Evolutionary conservation across 2,888 invertebrate species (phyloP), one percentile per base, ranked within the genome.

Genomic region (Halocaridina rubra): DNA sequence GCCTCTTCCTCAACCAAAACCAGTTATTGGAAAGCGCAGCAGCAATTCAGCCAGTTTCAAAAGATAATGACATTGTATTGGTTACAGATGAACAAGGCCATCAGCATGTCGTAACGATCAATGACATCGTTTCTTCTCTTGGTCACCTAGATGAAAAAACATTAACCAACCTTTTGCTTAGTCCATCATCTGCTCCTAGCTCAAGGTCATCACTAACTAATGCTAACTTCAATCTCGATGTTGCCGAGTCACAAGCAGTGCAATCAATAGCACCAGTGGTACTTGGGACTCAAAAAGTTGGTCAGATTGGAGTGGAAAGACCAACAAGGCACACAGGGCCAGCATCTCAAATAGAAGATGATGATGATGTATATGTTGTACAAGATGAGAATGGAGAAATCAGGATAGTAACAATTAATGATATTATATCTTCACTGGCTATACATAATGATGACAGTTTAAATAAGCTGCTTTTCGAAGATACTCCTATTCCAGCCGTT

Each of bases 61-160:
- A 33, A 10, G 53, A 53, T 19, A 53, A 10, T 19, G 19, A 3
- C 53, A 53, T 53, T 3, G 53, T 53, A 3, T 24, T 87, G 33
- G 24, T 87, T 4, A 82, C 82, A 8, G 87, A 87, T 74, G 87
- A 86, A 29, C 75, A 67, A 29, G 87, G 87, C 3, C 24, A 64
- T 32, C 33, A 80, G 53, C 85, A 80, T 13, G 32, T 87, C 19
- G 39, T 86, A 5, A 84, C 84, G 8, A 80, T 87, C 19, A 59
- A 85, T 5, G 87, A 87, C 24, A 87, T 87, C 29, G 64, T 87
- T n/a, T 64, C 72, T 13, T 87, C 87, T 10, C 75, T 87, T 13
- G 22, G 82, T 3, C 46, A 67, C 13, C 61, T 87, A 27, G 84
- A 86, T 33, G 85, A 85, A 24, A 30, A 67, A 8, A 79, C 78